Evolutionary conservation across 2,113 vertebrate genomes (phyloP), one percentile per base, ranked within the genome.

Genomic region (Heterotis niloticus): DNA sequence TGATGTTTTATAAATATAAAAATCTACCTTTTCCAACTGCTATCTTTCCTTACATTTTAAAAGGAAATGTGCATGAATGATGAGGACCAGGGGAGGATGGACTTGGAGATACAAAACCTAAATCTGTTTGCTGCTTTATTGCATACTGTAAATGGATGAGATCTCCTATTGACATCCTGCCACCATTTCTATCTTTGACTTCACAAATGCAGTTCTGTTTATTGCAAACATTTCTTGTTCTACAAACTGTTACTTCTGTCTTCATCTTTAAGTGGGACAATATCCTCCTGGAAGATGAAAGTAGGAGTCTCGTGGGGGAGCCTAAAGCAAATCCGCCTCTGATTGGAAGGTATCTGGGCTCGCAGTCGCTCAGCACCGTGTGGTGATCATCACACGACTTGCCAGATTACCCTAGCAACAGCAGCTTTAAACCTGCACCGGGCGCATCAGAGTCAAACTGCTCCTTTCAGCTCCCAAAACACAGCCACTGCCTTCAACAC

Each of bases 341-440:
- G 81, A 79, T 80, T 81, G 69, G 79, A 72, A 87, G 87, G 87
- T 86, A 79, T 80, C 78, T 60, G 80, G 80, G 82, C 79, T 62
- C 64, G 80, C 80, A 79, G 83, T 86, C 86, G 89, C 89, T 91
- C 84, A 83, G 86, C n/a, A 11, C 81, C 79, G 80, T 29, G 23
- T 75, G 86, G 88, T 92, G 90, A 91, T 88, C 77, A 90, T 91
- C 85, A 81, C 12, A 54, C 57, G 76, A 0, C 66, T 76, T 80
- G 75, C 77, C 69, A 78, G 82, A 82, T 84, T 70, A 77, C 78
- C 81, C 60, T 14, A 82, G 87, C 69, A 86, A 85, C 81, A 20
- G 77, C 84, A 82, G 78, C 81, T 84, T 78, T 75, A 80, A 78
- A 79, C 75, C 73, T 5, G 13, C 16, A 51, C 71, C 67, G 20